Percentiles rank a stretch among this genome's conserved stretches.
Evolutionary conservation across 92 coral and sea anemone species (phyloP).

Genomic region (Desmophyllum pertusum): DNA sequence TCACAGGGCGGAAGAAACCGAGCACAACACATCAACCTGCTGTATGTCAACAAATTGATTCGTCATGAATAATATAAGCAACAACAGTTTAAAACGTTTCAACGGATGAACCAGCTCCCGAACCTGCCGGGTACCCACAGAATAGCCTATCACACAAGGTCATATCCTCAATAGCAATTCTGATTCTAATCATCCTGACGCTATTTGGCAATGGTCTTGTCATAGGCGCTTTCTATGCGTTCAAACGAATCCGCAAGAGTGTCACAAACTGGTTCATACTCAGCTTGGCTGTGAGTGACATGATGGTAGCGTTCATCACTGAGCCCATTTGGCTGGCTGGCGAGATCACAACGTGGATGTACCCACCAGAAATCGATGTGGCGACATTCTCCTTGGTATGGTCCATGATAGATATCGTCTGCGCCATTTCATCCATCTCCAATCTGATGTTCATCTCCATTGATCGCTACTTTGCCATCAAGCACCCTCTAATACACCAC

Average conservation of each 20-base stretch:
- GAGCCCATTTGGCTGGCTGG: slow-evolving; percentile 97
- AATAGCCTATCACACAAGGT: slow-evolving; percentile 68
- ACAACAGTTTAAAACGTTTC: slow-evolving; percentile 15
- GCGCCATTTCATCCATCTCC: slow-evolving; percentile 91
- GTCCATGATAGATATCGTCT: slow-evolving; percentile 81
- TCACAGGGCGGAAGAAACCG: background rate
- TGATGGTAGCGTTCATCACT: slow-evolving; percentile 88
- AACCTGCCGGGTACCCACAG: slow-evolving; percentile 1
- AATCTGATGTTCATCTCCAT: slow-evolving; percentile 92
- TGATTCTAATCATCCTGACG: slow-evolving; percentile 78
- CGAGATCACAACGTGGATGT: slow-evolving; percentile 80
- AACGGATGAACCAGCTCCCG: background rate
- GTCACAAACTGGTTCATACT: slow-evolving; percentile 97
- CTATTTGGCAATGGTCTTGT: slow-evolving; percentile 88
- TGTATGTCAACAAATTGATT: background rate
- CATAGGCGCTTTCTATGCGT: slow-evolving; percentile 82
- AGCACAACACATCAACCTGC: background rate
- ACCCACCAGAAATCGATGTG: slow-evolving; percentile 69
- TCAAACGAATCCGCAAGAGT: slow-evolving; percentile 80
- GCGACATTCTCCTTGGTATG: slow-evolving; percentile 48
- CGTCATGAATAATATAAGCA: slow-evolving; percentile 11
- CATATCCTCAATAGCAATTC: slow-evolving; percentile 81
- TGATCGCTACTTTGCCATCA: slow-evolving; percentile 94
- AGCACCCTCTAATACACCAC: slow-evolving; percentile 91
- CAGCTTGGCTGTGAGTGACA: slow-evolving; percentile 89